Evolutionary conservation across 2,888 invertebrate genomes (phyloP).

Genomic region (Leptinotarsa peninsularis): DNA sequence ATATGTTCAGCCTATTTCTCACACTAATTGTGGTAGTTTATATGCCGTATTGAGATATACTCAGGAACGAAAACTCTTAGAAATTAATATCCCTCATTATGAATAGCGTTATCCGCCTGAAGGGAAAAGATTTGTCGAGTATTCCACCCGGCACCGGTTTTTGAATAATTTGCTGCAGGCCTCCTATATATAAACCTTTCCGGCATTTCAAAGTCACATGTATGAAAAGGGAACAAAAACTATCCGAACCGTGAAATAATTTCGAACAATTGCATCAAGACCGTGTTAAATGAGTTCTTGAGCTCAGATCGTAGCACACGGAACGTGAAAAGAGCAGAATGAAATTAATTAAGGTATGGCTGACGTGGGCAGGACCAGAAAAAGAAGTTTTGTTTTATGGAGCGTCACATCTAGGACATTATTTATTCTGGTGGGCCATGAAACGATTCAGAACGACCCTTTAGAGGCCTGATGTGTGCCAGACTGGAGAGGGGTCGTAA

Average conservation of each 20-base stretch:
- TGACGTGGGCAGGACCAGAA: slow-evolving; percentile 39
- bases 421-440: slow-evolving; percentile 40
- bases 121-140: not conserved
- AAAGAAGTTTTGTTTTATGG: slow-evolving; percentile 42
- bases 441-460: slow-evolving; percentile 40
- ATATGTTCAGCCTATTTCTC: too few species aligned
- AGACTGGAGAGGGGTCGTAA: not conserved
- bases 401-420: slow-evolving; percentile 41
- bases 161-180: slow-evolving; percentile 7
- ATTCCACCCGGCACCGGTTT: not conserved
- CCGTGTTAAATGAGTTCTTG: slow-evolving; percentile 39
- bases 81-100: not conserved
- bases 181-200: slow-evolving; percentile 10
- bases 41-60: not conserved
- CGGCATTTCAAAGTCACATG: slow-evolving; percentile 4
- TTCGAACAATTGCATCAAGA: slow-evolving; percentile 39
- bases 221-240: slow-evolving; percentile 17
- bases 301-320: slow-evolving; percentile 29
- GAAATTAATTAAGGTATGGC: slow-evolving; percentile 41
- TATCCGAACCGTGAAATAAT: slow-evolving; percentile 35
- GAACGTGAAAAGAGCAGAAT: slow-evolving; percentile 38
- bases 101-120: not conserved
- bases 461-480: slow-evolving; percentile 30
- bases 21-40: too few species aligned
- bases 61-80: not conserved